These are phyloP conservation scores for Grammomys surdaster DNA, from an alignment of 2,113 vertebrate genomes.

Conservation along the genomic window DNA sequence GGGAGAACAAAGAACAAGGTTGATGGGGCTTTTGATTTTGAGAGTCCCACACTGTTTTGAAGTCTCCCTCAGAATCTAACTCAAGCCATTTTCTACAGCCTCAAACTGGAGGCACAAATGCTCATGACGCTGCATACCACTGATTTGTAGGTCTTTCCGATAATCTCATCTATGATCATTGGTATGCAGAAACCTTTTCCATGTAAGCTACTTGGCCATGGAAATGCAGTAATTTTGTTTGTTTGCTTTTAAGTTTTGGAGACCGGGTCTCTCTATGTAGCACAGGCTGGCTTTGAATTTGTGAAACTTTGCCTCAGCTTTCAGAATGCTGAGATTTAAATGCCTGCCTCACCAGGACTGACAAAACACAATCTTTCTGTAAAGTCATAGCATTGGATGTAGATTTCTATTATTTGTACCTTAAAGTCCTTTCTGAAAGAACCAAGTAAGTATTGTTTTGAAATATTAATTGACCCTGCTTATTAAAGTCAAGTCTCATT, in stretches of 20 bases:
- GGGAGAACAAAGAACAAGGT: constrained; percentile 22
- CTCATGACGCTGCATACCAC: neutral
- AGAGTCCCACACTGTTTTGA: neutral
- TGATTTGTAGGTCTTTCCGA: constrained; percentile 46
- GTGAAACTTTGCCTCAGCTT: neutral
- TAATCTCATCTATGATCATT: constrained; percentile 24
- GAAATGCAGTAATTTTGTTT: neutral
- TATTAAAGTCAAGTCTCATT: constrained; percentile 53
- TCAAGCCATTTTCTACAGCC: neutral
- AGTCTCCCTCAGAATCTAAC: neutral
- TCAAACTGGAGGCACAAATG: neutral
- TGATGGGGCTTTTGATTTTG: constrained; percentile 8
- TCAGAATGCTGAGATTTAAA: neutral
- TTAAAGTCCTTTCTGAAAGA: neutral
- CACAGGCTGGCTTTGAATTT: neutral
- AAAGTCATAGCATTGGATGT: neutral
- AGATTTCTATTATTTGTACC: neutral
- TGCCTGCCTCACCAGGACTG: neutral
- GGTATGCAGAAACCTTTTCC: constrained; percentile 11
- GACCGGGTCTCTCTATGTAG: neutral
- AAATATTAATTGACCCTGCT: constrained; percentile 38
- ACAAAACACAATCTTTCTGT: neutral
- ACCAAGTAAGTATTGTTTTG: constrained; percentile 17
- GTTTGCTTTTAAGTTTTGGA: neutral
- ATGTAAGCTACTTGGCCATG: neutral